phyloP scores from a whole-genome alignment of 2,797 vertebrate genomes.

The Moxostoma hubbsi region DNA sequence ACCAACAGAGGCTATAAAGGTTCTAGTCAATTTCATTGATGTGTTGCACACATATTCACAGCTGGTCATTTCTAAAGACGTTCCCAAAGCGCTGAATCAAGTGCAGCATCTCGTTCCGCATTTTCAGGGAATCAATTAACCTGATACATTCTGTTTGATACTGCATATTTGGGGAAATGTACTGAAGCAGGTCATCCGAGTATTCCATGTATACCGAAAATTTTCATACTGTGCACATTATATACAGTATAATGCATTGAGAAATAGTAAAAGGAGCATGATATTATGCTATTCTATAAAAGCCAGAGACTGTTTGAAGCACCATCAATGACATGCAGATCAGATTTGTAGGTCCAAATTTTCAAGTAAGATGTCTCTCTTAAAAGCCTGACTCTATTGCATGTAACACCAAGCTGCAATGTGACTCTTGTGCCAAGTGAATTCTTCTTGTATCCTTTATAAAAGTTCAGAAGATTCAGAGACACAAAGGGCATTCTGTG shows the following conservation, averaged over 20 bases:
- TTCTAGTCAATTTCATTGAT: too few species aligned
- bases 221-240: background rate
- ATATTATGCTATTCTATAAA: background rate
- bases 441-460: conserved; percentile 6
- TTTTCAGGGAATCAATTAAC: too few species aligned
- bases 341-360: background rate
- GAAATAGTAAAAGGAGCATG: background rate
- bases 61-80: too few species aligned
- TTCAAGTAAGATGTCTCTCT: background rate
- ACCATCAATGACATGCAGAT: background rate
- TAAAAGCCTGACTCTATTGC: conserved; percentile 42
- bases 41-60: too few species aligned
- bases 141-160: too few species aligned
- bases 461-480: background rate
- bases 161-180: background rate
- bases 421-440: conserved; percentile 32
- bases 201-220: background rate
- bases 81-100: too few species aligned
- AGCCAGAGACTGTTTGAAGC: background rate
- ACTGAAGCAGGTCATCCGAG: background rate
- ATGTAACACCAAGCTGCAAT: conserved; percentile 46
- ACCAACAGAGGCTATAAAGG: too few species aligned
- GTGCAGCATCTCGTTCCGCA: too few species aligned
- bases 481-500: background rate
- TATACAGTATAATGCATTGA: background rate